A percentile compares a stretch with the other conserved stretches of the same genome.
Conservation (phyloP, 2,888 invertebrate genomes). For the Agapetus fuscipes region DNA sequence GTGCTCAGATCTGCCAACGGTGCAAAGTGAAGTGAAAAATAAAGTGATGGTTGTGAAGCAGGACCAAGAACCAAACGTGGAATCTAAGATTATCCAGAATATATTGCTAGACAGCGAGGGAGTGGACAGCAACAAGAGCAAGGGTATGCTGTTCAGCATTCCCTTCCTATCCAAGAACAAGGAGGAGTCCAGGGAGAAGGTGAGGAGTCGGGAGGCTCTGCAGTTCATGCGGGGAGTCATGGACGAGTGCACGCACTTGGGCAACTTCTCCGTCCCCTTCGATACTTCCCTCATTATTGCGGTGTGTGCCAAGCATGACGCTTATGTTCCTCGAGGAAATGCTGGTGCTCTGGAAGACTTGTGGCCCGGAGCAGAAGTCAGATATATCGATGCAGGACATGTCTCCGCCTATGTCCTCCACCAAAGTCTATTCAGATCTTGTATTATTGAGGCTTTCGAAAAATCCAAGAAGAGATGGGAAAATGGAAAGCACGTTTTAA, state of each 20-base stretch:
- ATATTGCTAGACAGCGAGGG: constrained; percentile 8
- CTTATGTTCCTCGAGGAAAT: constrained; percentile 81
- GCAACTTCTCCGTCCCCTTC: constrained; percentile 79
- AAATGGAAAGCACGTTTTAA: constrained; percentile 5
- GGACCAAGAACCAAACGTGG: not conserved
- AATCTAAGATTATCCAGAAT: constrained; percentile 8
- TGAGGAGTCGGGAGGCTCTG: constrained; percentile 68
- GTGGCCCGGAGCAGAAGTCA: constrained; percentile 88
- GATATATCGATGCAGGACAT: constrained; percentile 83
- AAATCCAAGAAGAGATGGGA: constrained; percentile 49
- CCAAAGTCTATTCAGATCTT: constrained; percentile 73
- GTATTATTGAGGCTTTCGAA: constrained; percentile 68
- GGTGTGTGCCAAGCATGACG: constrained; percentile 82
- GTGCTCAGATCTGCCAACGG: not conserved
- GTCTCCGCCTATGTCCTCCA: constrained; percentile 82
- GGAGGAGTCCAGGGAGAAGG: constrained; percentile 53
- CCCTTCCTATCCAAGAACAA: constrained; percentile 34
- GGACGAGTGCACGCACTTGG: constrained; percentile 97
- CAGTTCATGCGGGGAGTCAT: constrained; percentile 96
- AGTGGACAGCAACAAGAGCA: constrained; percentile 22
- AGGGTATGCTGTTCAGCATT: constrained; percentile 35
- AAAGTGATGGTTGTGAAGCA: constrained; percentile 4
- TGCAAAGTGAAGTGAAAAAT: not conserved
- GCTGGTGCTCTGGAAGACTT: constrained; percentile 74
- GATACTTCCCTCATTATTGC: constrained; percentile 86